These are phyloP conservation scores for Nemotelus nigrinus DNA, from an alignment of 2,888 invertebrate species.

Conservation along the genomic window DNA sequence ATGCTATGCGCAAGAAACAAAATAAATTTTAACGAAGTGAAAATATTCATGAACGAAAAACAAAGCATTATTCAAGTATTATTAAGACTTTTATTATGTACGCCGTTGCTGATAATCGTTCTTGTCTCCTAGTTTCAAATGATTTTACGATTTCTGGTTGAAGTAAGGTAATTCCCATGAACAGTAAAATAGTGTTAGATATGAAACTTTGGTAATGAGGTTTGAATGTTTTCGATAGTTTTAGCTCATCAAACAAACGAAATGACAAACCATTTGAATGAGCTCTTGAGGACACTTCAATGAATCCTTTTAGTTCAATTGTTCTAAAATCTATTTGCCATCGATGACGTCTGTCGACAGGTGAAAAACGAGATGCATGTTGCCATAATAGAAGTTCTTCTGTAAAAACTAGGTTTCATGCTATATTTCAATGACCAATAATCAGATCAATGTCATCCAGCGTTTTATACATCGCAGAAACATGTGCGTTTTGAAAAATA, in stretches of 20 bases:
- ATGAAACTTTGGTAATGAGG: conserved; percentile 29
- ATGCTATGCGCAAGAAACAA: conserved; percentile 9
- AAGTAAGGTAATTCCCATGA: background rate
- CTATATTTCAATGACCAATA: too few relatives aligned
- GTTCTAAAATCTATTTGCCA: too few relatives aligned
- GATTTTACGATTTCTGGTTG: conserved; percentile 29
- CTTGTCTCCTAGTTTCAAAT: conserved; percentile 39
- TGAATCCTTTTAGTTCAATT: too few relatives aligned
- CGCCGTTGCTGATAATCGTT: conserved; percentile 46
- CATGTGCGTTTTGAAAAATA: too few relatives aligned
- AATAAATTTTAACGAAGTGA: background rate
- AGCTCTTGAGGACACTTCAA: too few relatives aligned
- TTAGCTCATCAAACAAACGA: background rate
- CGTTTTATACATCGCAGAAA: too few relatives aligned
- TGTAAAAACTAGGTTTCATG: too few relatives aligned
- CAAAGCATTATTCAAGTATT: conserved; percentile 6
- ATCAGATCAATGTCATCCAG: too few relatives aligned
- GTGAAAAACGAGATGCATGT: too few relatives aligned
- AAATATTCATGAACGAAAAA: conserved; percentile 10
- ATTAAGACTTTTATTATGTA: conserved; percentile 19
- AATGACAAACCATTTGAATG: conserved; percentile 1
- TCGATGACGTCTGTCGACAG: too few relatives aligned
- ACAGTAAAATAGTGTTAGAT: background rate
- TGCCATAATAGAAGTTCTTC: too few relatives aligned
- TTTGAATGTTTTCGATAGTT: background rate